phyloP scores from a whole-genome alignment of 2,888 invertebrate species.

The Athetis lepigone region DNA sequence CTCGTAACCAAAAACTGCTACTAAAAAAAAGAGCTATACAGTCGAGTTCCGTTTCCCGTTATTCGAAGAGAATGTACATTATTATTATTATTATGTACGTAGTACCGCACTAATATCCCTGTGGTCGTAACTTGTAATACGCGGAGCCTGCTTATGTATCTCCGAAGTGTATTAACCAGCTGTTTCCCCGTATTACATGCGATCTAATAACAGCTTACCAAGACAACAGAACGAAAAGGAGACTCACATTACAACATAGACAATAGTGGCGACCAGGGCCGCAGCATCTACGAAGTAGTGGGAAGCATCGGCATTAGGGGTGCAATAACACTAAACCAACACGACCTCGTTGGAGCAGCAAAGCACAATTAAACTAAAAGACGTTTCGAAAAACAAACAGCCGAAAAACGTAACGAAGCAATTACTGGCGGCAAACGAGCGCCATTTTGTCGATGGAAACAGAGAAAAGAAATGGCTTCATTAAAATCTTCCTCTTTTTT shows the following conservation, averaged over 20 bases:
- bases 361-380: slow-evolving; percentile 71
- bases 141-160: slow-evolving; percentile 13
- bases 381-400: slow-evolving; percentile 70
- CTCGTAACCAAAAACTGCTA: background rate
- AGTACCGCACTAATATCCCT: slow-evolving; percentile 12
- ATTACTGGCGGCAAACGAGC: slow-evolving; percentile 76
- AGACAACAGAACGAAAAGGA: slow-evolving; percentile 21
- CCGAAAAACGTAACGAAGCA: slow-evolving; percentile 78
- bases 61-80: background rate
- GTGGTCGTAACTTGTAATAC: slow-evolving; percentile 28
- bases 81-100: slow-evolving; percentile 5
- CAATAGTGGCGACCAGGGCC: background rate
- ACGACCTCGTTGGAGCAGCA: slow-evolving; percentile 36
- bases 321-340: slow-evolving; percentile 48
- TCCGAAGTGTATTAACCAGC: slow-evolving; percentile 33
- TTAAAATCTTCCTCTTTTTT: slow-evolving; percentile 67
- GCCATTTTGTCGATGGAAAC: slow-evolving; percentile 64
- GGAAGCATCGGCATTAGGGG: slow-evolving; percentile 26
- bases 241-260: background rate
- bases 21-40: no score
- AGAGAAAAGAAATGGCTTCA: slow-evolving; percentile 74
- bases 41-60: no score
- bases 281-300: slow-evolving; percentile 9
- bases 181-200: slow-evolving; percentile 17
- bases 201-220: slow-evolving; percentile 14